These are phyloP conservation scores for Ptilodon capucinus DNA, from an alignment of 2,888 invertebrate species.

Conservation along the genomic window DNA sequence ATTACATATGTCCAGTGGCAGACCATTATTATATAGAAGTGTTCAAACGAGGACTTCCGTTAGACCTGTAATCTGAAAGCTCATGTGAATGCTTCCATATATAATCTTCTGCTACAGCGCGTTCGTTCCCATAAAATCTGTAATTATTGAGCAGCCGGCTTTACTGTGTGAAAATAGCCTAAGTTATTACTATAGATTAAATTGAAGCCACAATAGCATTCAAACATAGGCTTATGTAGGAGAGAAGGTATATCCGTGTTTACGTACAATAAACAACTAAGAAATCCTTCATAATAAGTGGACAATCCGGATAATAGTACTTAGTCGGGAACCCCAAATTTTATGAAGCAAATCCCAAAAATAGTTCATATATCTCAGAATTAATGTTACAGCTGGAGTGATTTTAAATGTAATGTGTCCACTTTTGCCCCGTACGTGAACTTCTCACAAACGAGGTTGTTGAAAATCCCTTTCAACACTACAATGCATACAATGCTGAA, in stretches of 20 bases:
- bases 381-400: slow-evolving; percentile 41
- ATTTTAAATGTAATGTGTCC: slow-evolving; percentile 38
- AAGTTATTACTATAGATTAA: no score
- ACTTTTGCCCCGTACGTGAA: slow-evolving; percentile 42
- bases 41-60: no score
- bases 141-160: no score
- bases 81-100: no score
- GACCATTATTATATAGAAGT: no score
- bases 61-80: no score
- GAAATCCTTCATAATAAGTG: not conserved
- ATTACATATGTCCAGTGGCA: no score
- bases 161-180: no score
- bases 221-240: not conserved
- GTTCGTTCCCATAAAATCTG: no score
- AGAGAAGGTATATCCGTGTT: not conserved
- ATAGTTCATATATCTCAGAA: slow-evolving; percentile 22
- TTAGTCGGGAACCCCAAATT: not conserved
- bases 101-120: no score
- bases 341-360: slow-evolving; percentile 2
- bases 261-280: not conserved
- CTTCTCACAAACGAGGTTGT: slow-evolving; percentile 27
- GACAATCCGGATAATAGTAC: not conserved
- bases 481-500: slow-evolving; percentile 22
- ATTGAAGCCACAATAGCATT: no score
- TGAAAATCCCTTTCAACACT: slow-evolving; percentile 19